A percentile compares a stretch with the other conserved stretches of the same genome.
Conservation (phyloP, 2,797 vertebrate species). For the Sciurus vulgaris region DNA sequence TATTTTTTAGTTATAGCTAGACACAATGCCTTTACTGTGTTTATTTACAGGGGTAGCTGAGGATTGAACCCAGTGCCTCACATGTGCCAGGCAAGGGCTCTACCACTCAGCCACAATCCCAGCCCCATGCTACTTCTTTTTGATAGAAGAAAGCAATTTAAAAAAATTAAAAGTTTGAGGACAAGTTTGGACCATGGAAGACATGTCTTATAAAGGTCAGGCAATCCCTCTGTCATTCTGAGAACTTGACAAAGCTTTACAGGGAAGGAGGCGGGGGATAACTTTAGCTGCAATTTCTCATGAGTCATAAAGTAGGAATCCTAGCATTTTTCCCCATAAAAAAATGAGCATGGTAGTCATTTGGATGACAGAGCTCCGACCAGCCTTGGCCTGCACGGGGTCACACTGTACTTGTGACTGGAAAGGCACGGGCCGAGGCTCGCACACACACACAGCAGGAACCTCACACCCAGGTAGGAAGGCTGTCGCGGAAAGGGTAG, state of each 20-base stretch:
- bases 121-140: background rate
- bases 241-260: conserved; percentile 16
- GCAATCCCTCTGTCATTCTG: conserved; percentile 2
- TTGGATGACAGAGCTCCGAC: background rate
- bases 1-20: too few relatives aligned
- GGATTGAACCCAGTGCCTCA: too few relatives aligned
- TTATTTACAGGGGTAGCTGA: too few relatives aligned
- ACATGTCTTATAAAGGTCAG: background rate
- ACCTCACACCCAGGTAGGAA: background rate
- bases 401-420: background rate
- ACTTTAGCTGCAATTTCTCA: conserved; percentile 17
- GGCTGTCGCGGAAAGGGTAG: background rate
- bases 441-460: background rate
- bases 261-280: background rate
- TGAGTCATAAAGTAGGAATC: background rate
- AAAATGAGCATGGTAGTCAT: conserved; percentile 21
- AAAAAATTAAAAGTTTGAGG: background rate
- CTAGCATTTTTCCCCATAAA: conserved; percentile 44
- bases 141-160: background rate
- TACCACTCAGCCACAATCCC: too few relatives aligned
- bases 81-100: too few relatives aligned
- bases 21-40: too few relatives aligned
- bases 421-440: background rate
- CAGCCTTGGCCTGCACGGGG: background rate
- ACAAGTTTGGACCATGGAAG: background rate